Evolutionary conservation across 2,888 invertebrate genomes (phyloP), one percentile per base, ranked within the genome.

Genomic region (Cerastis rubricosa): DNA sequence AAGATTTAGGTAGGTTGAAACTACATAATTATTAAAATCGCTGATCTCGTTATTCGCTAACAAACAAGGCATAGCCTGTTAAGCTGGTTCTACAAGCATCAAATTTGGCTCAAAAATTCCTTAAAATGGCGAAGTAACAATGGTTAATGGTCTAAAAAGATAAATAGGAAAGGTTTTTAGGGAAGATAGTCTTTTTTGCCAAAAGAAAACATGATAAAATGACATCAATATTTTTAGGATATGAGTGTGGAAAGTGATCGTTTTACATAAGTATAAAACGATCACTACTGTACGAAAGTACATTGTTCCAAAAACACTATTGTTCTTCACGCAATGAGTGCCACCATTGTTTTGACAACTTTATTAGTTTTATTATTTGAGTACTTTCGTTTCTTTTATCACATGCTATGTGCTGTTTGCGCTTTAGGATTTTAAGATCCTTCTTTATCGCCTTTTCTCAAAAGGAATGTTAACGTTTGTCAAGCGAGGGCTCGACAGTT

Each of bases 331-430:
- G 35, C 14, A 61, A 63, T 35, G 49, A 63, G 47, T 43, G 43
- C 35, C n/a, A 40, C 61, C 63, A 73, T 47, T 77, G 74, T 78
- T 78, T 64, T 75, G 67, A 71, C 68, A 80, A 68, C 45, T 75
- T 35, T 80, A 75, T 80, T 69, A 43, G 64, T 64, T 35, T 64
- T 64, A 43, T 43, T 43, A 43, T 19, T 61, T 35, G 19, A 4
- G 19, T 35, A 19, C 45, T 71, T 71, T 68, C 35, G 35, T 78
- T 78, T 43, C 54, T 29, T 65, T 65, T 47, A 73, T 63, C 14
- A 71, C 2, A 43, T 67, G 22, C 49, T 43, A 49, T 59, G 35
- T 35, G 57, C 14, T 70, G 17, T 54, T 54, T 14, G n/a, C 7
- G 14, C 25, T 43, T 64, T 64, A 2, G 17, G n/a, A 64, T n/a